These are phyloP conservation scores for Vireo altiloquus DNA, from an alignment of 2,113 vertebrate species.

Conservation along the genomic window DNA sequence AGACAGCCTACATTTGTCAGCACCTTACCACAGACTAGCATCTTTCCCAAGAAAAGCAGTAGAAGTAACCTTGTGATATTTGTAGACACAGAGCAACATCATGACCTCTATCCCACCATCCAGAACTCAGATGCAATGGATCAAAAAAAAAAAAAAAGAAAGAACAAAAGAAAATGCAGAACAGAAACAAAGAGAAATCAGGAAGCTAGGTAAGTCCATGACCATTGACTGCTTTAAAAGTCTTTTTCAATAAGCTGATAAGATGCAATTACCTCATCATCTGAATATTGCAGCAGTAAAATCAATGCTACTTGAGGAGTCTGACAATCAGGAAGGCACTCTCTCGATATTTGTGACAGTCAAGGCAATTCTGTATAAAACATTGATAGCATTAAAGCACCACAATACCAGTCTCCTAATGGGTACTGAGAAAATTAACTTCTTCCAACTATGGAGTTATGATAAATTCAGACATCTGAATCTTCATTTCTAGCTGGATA, in stretches of 20 bases:
- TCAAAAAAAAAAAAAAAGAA: neutral
- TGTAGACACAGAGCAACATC: neutral
- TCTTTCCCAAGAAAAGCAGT: neutral
- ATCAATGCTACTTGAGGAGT: conserved; percentile 71
- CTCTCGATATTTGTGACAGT: conserved; percentile 64
- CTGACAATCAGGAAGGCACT: conserved; percentile 67
- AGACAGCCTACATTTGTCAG: neutral
- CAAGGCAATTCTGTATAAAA: conserved; percentile 57
- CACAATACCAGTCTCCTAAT: conserved; percentile 18
- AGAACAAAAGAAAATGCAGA: neutral
- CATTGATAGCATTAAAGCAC: conserved; percentile 61
- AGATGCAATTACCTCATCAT: conserved; percentile 74
- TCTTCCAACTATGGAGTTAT: conserved; percentile 3
- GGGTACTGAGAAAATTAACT: conserved; percentile 23
- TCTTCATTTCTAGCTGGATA: conserved; percentile 15
- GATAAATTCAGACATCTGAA: conserved; percentile 37
- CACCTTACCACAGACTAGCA: neutral
- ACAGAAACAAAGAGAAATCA: neutral
- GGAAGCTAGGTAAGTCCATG: neutral
- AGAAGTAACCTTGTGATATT: neutral
- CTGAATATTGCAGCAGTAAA: conserved; percentile 57
- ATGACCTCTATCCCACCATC: neutral
- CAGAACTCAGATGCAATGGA: neutral
- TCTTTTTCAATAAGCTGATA: conserved; percentile 61
- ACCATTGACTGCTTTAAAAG: conserved; percentile 53